Conservation (phyloP, 2,888 invertebrate genomes). For the Leptura quadrifasciata region DNA sequence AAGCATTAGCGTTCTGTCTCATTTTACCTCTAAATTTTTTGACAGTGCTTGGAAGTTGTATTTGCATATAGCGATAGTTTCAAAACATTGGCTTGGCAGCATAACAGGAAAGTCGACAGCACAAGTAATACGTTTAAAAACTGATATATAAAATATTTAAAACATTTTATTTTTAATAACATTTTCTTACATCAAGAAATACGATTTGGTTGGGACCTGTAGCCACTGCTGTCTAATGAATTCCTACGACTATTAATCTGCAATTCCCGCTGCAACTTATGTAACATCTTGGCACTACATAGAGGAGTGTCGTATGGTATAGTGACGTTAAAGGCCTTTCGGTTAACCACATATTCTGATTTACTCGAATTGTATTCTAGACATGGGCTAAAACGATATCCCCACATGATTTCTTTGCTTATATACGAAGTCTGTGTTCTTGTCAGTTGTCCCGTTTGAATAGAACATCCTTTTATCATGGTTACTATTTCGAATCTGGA, state of each 20-base stretch:
- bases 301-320: slow-evolving; percentile 84
- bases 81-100: no score
- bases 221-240: not conserved
- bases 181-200: not conserved
- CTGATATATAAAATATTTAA: no score
- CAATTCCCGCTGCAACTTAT: slow-evolving; percentile 78
- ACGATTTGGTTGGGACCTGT: not conserved
- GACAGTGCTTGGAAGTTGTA: no score
- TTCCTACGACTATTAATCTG: slow-evolving; percentile 13
- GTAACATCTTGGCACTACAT: slow-evolving; percentile 89
- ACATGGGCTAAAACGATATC: slow-evolving; percentile 80
- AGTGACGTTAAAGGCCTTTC: slow-evolving; percentile 79
- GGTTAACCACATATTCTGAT: slow-evolving; percentile 78
- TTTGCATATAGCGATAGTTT: no score
- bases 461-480: slow-evolving; percentile 86
- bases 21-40: no score
- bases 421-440: slow-evolving; percentile 85
- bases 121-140: no score
- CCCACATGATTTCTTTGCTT: slow-evolving; percentile 87
- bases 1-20: no score
- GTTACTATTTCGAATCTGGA: slow-evolving; percentile 86
- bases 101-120: no score
- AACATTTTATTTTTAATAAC: not conserved
- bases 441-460: slow-evolving; percentile 83
- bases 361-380: slow-evolving; percentile 76